Evolutionary conservation across 2,888 invertebrate species (phyloP), one percentile per base, ranked within the genome.

Genomic region (Lepidocyrtoides sp.): DNA sequence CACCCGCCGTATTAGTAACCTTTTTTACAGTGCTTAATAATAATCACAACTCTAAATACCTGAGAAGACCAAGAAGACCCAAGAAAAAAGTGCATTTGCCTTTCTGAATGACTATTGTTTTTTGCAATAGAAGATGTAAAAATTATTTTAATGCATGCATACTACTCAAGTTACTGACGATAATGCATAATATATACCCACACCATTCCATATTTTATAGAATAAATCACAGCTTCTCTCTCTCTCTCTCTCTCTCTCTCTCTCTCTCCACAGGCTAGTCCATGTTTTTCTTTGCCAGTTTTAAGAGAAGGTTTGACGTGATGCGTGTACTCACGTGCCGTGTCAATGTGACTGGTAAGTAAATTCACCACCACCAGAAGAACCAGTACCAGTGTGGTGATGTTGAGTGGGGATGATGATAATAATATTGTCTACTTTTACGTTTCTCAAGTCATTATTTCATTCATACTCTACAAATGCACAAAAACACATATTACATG

Each of bases 31-130:
- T 44, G n/a, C 54, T 60, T 63, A 51, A 60, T 41, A 36, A 60
- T 57, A 81, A 57, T 79, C 57, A 60, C 81, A 60, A 20, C 63
- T 60, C n/a, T 41, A 60, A 41, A 72, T 36, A 32, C 8, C 14
- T 7, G 23, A 26, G 0, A 44, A 48, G 44, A 48, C 20, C 20
- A 44, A 36, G 20, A 41, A 41, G 17, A 41, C 69, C 41, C 69
- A 72, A 72, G 60, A 36, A 41, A 20, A n/a, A n/a, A n/a, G n/a
- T n/a, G n/a, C n/a, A n/a, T n/a, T n/a, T 72, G 69, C 69, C 44
- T 17, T 10, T 72, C 20, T 72, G 20, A 41, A 72, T 41, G 69
- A 41, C 69, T 41, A 72, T 36, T 72, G 12, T 72, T 72, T 36
- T 36, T 72, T 41, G n/a, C n/a, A 14, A 12, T 8, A 69, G 7